A percentile compares a stretch with the other conserved stretches of the same genome.
Conservation (phyloP, 2,797 vertebrate genomes). For the Fringilla coelebs region DNA sequence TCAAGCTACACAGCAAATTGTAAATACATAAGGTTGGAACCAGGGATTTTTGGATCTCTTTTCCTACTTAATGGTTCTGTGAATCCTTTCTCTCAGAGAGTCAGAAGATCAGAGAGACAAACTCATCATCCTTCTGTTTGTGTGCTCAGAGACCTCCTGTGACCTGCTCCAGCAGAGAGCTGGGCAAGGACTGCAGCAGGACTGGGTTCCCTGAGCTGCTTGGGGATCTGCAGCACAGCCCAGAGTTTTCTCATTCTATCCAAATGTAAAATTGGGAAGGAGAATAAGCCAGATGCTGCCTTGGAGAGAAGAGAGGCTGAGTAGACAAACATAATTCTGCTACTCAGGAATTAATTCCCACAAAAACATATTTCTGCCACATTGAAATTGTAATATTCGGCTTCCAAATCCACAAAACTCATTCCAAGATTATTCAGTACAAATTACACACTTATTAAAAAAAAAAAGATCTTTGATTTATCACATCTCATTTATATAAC, state of each 20-base stretch:
- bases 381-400: slow-evolving; percentile 39
- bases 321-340: slow-evolving; percentile 52
- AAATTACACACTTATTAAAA: slow-evolving; percentile 28
- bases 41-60: not conserved
- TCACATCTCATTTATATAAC: slow-evolving; percentile 36
- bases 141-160: not conserved
- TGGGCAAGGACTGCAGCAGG: not conserved
- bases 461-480: slow-evolving; percentile 29
- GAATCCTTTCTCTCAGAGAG: not conserved
- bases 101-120: not conserved
- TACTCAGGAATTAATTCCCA: slow-evolving; percentile 59
- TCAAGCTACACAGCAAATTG: accelerated
- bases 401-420: slow-evolving; percentile 45
- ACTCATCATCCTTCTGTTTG: not conserved
- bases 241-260: not conserved
- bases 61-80: not conserved
- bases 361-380: slow-evolving; percentile 62
- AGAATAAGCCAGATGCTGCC: slow-evolving; percentile 33
- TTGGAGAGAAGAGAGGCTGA: slow-evolving; percentile 36
- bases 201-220: not conserved
- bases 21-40: not conserved
- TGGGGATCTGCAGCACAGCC: not conserved
- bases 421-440: slow-evolving; percentile 46
- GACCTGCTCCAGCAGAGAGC: not conserved
- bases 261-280: slow-evolving; percentile 31